Evolutionary conservation across 1,140 invertebrate genomes (phyloP).

Genomic region (Portunus trituberculatus): DNA sequence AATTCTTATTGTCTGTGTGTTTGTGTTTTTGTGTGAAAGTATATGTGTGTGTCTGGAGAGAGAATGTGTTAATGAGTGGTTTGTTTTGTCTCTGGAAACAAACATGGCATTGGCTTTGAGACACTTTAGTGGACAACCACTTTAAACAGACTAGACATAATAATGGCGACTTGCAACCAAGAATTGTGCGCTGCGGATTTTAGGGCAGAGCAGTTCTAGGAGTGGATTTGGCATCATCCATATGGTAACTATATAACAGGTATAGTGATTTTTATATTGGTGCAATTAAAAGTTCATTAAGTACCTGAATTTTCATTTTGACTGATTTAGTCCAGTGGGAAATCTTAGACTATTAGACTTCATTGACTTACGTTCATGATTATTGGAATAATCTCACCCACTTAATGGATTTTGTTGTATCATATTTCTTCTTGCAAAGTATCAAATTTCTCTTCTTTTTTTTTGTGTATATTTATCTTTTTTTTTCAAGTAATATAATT

Average conservation of each 20-base stretch:
- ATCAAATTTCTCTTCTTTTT: slow-evolving; percentile 13
- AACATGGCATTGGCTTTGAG: slow-evolving; percentile 64
- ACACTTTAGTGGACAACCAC: slow-evolving; percentile 72
- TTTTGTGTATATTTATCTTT: background rate
- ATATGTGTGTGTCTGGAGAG: background rate
- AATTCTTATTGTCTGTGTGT: slow-evolving; percentile 32
- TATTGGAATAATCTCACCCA: slow-evolving; percentile 65
- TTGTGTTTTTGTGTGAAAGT: background rate
- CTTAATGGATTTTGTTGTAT: slow-evolving; percentile 72
- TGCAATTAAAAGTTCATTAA: slow-evolving; percentile 71
- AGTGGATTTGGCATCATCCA: slow-evolving; percentile 73
- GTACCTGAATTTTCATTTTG: slow-evolving; percentile 56
- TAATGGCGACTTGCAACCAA: slow-evolving; percentile 74
- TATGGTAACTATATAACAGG: slow-evolving; percentile 77
- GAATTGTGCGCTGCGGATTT: slow-evolving; percentile 75
- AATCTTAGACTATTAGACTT: background rate
- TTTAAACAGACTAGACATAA: slow-evolving; percentile 75
- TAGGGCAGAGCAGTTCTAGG: slow-evolving; percentile 74
- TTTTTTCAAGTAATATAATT: slow-evolving; percentile 15
- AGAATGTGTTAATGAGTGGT: background rate
- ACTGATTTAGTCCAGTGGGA: background rate
- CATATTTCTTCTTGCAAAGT: slow-evolving; percentile 70
- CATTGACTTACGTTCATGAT: background rate
- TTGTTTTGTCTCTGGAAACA: slow-evolving; percentile 68
- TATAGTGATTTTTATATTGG: slow-evolving; percentile 77